These are phyloP conservation scores for Argyra leucocephala DNA, from an alignment of 2,888 invertebrate species.

Conservation along the genomic window DNA sequence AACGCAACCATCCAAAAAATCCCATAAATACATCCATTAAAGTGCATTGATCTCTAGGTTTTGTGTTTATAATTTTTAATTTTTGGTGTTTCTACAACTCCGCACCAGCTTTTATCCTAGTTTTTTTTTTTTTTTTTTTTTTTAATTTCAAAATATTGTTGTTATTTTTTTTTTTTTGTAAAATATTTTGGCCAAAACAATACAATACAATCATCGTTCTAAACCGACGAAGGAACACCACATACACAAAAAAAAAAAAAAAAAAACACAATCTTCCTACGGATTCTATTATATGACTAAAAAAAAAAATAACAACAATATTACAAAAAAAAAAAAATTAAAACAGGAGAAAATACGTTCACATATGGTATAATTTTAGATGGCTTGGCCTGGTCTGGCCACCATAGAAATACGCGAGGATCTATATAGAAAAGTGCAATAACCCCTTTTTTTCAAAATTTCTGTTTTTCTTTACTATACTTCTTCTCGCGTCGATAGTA, in stretches of 20 bases:
- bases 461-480: not conserved
- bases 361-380: not conserved
- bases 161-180: too few relatives aligned
- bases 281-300: not conserved
- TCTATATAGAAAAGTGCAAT: not conserved
- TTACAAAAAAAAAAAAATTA: not conserved
- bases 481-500: not conserved
- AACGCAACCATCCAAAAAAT: slow-evolving; percentile 2
- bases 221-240: not conserved
- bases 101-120: not conserved
- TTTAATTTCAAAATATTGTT: not conserved
- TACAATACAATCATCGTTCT: not conserved
- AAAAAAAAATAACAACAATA: not conserved
- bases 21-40: not conserved
- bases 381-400: not conserved
- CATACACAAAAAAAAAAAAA: not conserved
- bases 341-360: not conserved
- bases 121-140: not conserved
- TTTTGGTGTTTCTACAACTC: not conserved
- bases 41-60: slow-evolving; percentile 1
- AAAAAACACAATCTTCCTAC: not conserved
- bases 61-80: not conserved
- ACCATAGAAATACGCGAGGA: not conserved
- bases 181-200: not conserved
- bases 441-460: not conserved